A percentile compares a stretch with the other conserved stretches of the same genome.
Evolutionary conservation across 1,140 invertebrate species (phyloP).

Genomic region (Drosophila melanica): DNA sequence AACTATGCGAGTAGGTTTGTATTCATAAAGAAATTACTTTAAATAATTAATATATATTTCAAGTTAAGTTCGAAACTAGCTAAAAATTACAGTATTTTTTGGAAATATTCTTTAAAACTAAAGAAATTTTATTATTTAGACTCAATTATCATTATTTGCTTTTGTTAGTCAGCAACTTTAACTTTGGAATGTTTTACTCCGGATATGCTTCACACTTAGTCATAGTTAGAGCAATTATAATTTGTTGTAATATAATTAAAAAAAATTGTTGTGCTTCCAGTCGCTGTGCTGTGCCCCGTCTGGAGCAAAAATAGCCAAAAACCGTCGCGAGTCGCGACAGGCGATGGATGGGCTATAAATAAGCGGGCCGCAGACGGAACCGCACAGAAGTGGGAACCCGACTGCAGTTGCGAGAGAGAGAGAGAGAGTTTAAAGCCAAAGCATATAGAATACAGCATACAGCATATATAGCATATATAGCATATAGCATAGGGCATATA

Average conservation of each 20-base stretch:
- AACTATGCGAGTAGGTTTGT: neutral
- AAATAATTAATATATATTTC: too few species aligned
- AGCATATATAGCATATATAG: neutral
- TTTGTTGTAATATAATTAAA: slow-evolving; percentile 6
- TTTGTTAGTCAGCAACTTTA: too few species aligned
- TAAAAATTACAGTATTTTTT: too few species aligned
- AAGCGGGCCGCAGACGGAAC: slow-evolving; percentile 66
- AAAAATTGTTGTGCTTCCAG: slow-evolving; percentile 53
- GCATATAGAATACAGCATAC: slow-evolving; percentile 5
- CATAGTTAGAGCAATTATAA: slow-evolving; percentile 23
- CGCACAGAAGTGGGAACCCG: slow-evolving; percentile 35
- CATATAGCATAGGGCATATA: slow-evolving; percentile 6
- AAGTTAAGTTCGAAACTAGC: too few species aligned
- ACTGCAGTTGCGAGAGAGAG: slow-evolving; percentile 19
- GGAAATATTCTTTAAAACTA: too few species aligned
- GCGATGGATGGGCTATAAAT: slow-evolving; percentile 78
- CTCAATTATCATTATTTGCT: too few species aligned
- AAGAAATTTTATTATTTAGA: too few species aligned
- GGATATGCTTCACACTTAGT: too few species aligned
- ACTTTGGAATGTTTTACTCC: too few species aligned
- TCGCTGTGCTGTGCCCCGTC: slow-evolving; percentile 47
- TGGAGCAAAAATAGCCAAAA: slow-evolving; percentile 79
- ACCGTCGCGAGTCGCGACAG: slow-evolving; percentile 67
- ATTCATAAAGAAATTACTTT: too few species aligned
- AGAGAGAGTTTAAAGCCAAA: slow-evolving; percentile 14